Evolutionary conservation across 2,797 vertebrate genomes (phyloP), one percentile per base, ranked within the genome.

Genomic region (Helarctos malayanus): DNA sequence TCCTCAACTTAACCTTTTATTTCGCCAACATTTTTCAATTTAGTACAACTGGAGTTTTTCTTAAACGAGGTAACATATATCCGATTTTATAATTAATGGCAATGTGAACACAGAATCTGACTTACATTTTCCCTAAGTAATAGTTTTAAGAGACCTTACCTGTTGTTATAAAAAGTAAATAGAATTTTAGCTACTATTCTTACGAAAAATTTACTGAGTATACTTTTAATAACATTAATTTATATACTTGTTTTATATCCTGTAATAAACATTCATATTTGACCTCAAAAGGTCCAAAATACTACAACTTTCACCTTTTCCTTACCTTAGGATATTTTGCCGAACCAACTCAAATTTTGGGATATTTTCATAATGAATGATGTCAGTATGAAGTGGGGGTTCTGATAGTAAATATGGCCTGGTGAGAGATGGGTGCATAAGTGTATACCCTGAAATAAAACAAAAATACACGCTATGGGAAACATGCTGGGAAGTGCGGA

Each of bases 341-440:
- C 99, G 99, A 83, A 99, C 99, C 83, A 98, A 98, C 85, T 99
- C 99, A 89, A 99, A 99, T 35, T 99, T 99, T 4, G 99, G 99
- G 86, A 99, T 99, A 83, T 99, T 99, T 99, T 99, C 99, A 0
- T 99, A 99, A 98, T 99, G 99, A 98, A 99, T 99, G 85, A 99
- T 99, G 97, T 99, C 99, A 0, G 99, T 99, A 99, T 99, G 99
- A 35, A 99, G 99, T 0, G 99, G 99, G 0, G 99, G 99, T 97
- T 99, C 99, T 0, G 99, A 99, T 93, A 99, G 99, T 98, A 99
- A 99, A 98, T 99, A 99, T 9, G 99, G 99, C 92, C 99, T 99
- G 5, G 99, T 99, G 89, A 99, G 99, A 7, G 99, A 99, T 0
- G 99, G 99, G 94, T 99, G 99, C 99, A 99, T 99, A 98, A 99